phyloP scores from a whole-genome alignment of 2,888 invertebrate species.

The Byasa hedistus region DNA sequence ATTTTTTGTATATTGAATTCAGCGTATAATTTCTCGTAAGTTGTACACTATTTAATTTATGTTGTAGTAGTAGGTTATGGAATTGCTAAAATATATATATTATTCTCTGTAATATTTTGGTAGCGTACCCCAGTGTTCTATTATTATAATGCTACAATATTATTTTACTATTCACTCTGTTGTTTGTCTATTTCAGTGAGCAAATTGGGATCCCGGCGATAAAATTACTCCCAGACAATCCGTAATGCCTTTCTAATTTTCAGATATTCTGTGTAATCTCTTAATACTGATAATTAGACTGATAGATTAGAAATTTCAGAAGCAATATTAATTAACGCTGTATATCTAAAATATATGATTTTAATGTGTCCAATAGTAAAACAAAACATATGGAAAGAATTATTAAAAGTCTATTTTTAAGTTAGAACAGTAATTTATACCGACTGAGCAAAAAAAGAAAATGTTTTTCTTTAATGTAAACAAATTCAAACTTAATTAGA shows the following conservation, averaged over 20 bases:
- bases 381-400: neutral
- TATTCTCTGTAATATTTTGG: neutral
- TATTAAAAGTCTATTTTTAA: too few relatives aligned
- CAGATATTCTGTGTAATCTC: neutral
- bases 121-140: neutral
- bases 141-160: neutral
- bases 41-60: neutral
- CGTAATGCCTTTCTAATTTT: neutral
- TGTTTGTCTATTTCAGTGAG: neutral
- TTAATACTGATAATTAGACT: neutral
- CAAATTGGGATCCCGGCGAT: neutral
- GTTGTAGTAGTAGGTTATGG: neutral
- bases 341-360: neutral
- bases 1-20: too few relatives aligned
- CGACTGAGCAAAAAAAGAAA: neutral
- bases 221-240: neutral
- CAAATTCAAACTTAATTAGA: neutral
- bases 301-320: neutral
- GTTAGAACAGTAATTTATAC: neutral
- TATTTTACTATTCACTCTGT: neutral
- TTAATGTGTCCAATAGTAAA: neutral
- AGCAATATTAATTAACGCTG: neutral
- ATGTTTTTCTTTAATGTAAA: neutral
- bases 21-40: too few relatives aligned
- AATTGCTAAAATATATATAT: neutral